These are phyloP conservation scores for Tanytarsus gracilentus DNA, from an alignment of 2,888 invertebrate species.

Conservation along the genomic window DNA sequence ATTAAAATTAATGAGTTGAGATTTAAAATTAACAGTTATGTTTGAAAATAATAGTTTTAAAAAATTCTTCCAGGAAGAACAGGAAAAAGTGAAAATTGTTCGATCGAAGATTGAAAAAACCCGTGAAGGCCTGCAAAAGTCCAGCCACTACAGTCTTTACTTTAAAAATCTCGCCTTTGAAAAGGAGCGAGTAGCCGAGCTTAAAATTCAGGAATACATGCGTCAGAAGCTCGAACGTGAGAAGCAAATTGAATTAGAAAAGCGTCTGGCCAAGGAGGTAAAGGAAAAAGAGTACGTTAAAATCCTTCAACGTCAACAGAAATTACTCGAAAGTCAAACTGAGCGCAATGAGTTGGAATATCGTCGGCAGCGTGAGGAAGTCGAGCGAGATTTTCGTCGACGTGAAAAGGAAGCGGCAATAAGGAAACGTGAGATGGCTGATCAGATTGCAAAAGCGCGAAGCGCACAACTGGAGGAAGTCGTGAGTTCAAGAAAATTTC, in stretches of 20 bases:
- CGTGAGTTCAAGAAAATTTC: slow-evolving; percentile 24
- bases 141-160: slow-evolving; percentile 38
- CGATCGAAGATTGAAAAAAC: slow-evolving; percentile 37
- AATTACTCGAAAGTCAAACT: slow-evolving; percentile 37
- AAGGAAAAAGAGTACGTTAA: slow-evolving; percentile 40
- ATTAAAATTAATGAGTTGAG: no score
- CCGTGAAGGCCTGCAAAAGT: slow-evolving; percentile 38
- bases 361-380: slow-evolving; percentile 39
- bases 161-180: slow-evolving; percentile 41
- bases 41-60: no score
- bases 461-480: slow-evolving; percentile 38
- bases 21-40: no score
- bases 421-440: slow-evolving; percentile 37
- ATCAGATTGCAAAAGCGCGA: slow-evolving; percentile 37
- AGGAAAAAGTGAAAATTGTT: slow-evolving; percentile 33
- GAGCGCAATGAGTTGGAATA: slow-evolving; percentile 39
- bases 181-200: slow-evolving; percentile 40
- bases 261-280: slow-evolving; percentile 37
- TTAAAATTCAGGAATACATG: slow-evolving; percentile 41
- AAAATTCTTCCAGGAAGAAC: slow-evolving; percentile 34
- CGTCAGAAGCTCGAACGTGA: slow-evolving; percentile 39
- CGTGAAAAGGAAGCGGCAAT: slow-evolving; percentile 35
- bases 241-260: slow-evolving; percentile 37
- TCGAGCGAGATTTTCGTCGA: slow-evolving; percentile 41
- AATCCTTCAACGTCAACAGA: slow-evolving; percentile 38